Evolutionary conservation across 2,113 vertebrate species (phyloP), one percentile per base, ranked within the genome.

Genomic region (Pollachius pollachius): DNA sequence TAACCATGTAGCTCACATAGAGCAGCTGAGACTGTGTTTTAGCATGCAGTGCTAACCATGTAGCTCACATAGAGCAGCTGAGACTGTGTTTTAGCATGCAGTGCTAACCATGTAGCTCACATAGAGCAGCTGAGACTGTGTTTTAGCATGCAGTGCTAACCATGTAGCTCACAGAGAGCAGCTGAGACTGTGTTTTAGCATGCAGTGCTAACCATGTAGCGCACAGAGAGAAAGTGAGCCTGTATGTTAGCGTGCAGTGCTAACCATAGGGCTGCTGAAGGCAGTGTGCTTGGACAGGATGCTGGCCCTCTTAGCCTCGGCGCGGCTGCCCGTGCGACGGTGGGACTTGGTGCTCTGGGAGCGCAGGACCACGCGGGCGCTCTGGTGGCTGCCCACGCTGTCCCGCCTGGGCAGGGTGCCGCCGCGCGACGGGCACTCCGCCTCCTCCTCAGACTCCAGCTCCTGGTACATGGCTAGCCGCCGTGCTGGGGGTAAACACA

Each of bases 191-290:
- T 48, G 9, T 2, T 48, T 48, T 48, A 48, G 41, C 41, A 9
- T 48, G 41, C 12, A 2, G 41, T 13, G 41, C 41, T 48, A 48
- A 48, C 41, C 41, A 48, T 48, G 41, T 5, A 48, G 41, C 7
- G 41, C 9, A 48, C 9, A 48, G 9, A 48, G 41, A 48, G 41
- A 6, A 48, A 48, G 41, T 12, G 8, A 48, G 41, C 15, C 54
- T 5, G 19, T 25, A 27, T 12, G 1, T 61, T 13, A 15, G 59
- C 57, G 58, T 59, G 52, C 5, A 15, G 48, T 3, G 72, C 95
- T 85, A 76, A 99, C 97, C 97, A 98, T 97, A n/a, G 97, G 97
- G 79, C 97, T 99, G 83, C 97, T 99, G 92, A 99, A 99, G 1
- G 97, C 97, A 0, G 96, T 97, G 89, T 96, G 96, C 77, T 94